These are phyloP conservation scores for Semotilus atromaculatus DNA, from an alignment of 2,797 vertebrate genomes.

Conservation along the genomic window DNA sequence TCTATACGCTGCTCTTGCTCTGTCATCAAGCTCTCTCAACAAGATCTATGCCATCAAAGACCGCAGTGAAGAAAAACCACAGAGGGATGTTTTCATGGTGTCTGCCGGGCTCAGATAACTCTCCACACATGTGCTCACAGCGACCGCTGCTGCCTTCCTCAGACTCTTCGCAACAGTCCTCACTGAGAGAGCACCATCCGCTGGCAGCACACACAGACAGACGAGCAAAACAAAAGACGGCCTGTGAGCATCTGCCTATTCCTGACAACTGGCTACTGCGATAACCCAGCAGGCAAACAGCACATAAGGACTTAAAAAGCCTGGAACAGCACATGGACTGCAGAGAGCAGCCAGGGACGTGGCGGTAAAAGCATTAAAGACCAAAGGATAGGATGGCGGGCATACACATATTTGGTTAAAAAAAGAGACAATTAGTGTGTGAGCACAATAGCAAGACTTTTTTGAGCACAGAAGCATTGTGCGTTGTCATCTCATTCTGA, in stretches of 20 bases:
- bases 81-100: not conserved
- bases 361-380: not conserved
- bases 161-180: constrained; percentile 26
- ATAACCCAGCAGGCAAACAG: constrained; percentile 43
- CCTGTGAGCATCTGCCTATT: constrained; percentile 31
- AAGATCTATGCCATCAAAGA: not conserved
- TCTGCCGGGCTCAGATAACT: constrained; percentile 44
- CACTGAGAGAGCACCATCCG: constrained; percentile 23
- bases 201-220: constrained; percentile 34
- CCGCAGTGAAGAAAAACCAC: not conserved
- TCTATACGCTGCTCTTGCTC: not conserved
- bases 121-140: constrained; percentile 8
- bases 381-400: not conserved
- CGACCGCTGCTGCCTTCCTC: constrained; percentile 10
- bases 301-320: constrained; percentile 21
- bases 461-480: not conserved
- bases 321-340: not conserved
- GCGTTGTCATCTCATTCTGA: not conserved
- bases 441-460: not conserved
- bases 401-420: not conserved
- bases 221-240: constrained; percentile 23
- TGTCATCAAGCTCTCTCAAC: not conserved
- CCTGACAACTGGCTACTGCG: constrained; percentile 49
- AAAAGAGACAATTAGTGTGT: constrained; percentile 3
- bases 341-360: constrained; percentile 7